A percentile compares a stretch with the other conserved stretches of the same genome.
phyloP scores from a whole-genome alignment of 2,888 invertebrate species.

The Leptothorax acervorum region DNA sequence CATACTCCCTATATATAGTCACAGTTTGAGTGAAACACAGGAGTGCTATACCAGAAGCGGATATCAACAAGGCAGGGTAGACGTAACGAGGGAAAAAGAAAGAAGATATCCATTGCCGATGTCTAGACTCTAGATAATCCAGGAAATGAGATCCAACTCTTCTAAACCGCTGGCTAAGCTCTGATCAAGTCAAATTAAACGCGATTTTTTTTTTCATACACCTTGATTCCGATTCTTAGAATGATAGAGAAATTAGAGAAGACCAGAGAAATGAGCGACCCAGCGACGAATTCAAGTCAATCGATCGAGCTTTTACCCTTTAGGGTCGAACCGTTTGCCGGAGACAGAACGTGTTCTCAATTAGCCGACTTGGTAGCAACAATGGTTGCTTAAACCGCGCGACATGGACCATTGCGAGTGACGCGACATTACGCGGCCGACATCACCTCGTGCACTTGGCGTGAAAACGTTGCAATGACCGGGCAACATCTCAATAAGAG shows the following conservation, averaged over 20 bases:
- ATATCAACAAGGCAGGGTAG: neutral
- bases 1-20: neutral
- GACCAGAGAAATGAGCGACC: neutral
- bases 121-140: neutral
- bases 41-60: neutral
- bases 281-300: neutral
- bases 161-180: neutral
- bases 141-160: neutral
- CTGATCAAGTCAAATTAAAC: constrained; percentile 5
- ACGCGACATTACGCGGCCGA: neutral
- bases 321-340: neutral
- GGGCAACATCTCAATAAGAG: neutral
- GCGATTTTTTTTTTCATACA: neutral
- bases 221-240: neutral
- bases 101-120: neutral
- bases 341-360: neutral
- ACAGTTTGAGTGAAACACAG: neutral
- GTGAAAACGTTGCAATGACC: neutral
- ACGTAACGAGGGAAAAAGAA: neutral
- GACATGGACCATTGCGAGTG: neutral
- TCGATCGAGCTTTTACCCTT: neutral
- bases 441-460: neutral
- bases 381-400: neutral
- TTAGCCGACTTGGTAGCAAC: neutral
- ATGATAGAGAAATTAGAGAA: neutral